Percentiles rank a stretch among this genome's conserved stretches.
phyloP scores from a whole-genome alignment of 2,888 invertebrate species.

The Dyspetes luteomarginatus region DNA sequence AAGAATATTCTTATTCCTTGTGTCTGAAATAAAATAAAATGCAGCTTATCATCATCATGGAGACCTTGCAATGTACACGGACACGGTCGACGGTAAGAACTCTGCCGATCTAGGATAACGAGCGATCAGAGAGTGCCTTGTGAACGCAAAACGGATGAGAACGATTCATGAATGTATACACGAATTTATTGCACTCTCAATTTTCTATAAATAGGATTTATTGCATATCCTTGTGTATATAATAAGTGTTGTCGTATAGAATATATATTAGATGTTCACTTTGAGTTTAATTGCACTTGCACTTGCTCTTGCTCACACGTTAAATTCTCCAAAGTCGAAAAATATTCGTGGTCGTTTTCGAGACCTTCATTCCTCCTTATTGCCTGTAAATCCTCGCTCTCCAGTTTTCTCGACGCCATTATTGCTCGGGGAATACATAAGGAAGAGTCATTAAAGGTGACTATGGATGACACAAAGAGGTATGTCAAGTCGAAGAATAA shows the following conservation, averaged over 20 bases:
- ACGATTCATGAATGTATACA: slow-evolving; percentile 7
- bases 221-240: background rate
- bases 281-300: slow-evolving; percentile 43
- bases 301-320: background rate
- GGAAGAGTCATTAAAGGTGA: slow-evolving; percentile 55
- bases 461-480: background rate
- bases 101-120: background rate
- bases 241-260: background rate
- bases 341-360: slow-evolving; percentile 22
- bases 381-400: slow-evolving; percentile 51
- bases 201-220: slow-evolving; percentile 32
- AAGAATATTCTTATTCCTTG: no score
- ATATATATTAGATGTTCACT: slow-evolving; percentile 13
- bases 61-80: background rate
- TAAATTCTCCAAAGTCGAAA: slow-evolving; percentile 23
- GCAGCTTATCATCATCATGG: background rate
- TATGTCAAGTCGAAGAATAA: slow-evolving; percentile 16
- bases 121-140: slow-evolving; percentile 27
- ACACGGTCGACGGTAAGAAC: background rate
- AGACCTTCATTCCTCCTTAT: slow-evolving; percentile 56
- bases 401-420: slow-evolving; percentile 31
- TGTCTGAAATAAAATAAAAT: background rate
- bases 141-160: background rate
- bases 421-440: slow-evolving; percentile 41
- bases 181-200: slow-evolving; percentile 32